phyloP scores from a whole-genome alignment of 2,113 vertebrate species.

The human region DNA sequence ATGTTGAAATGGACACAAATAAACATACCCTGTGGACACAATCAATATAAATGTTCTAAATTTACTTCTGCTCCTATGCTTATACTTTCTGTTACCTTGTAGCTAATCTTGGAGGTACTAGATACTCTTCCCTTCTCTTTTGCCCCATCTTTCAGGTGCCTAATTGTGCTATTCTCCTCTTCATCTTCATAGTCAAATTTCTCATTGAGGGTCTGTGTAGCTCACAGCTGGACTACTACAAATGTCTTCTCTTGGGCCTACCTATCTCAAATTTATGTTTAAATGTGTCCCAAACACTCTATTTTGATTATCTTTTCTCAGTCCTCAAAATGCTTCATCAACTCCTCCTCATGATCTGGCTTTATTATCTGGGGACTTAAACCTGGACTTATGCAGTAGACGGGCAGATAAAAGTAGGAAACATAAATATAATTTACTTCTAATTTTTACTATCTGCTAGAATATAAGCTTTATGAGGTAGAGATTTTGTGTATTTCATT shows the following conservation, averaged over 20 bases:
- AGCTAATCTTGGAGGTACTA: not conserved
- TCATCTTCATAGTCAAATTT: not conserved
- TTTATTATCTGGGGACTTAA: not conserved
- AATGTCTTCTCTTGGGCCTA: not conserved
- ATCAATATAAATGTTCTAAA: slow-evolving; percentile 9
- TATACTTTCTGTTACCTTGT: not conserved
- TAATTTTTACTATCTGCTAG: slow-evolving; percentile 2
- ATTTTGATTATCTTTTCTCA: not conserved
- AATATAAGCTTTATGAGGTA: not conserved
- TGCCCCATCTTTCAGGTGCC: not conserved
- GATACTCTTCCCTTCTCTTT: not conserved
- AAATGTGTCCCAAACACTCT: not conserved
- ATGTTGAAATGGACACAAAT: slow-evolving; percentile 49
- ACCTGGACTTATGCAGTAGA: not conserved
- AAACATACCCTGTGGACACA: not conserved
- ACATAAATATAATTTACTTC: not conserved
- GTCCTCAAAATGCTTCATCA: not conserved
- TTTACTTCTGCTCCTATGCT: not conserved
- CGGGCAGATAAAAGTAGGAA: not conserved
- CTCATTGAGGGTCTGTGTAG: not conserved
- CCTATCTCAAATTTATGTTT: not conserved
- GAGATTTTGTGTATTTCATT: not conserved
- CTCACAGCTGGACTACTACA: not conserved
- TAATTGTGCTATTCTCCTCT: not conserved
- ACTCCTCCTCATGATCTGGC: not conserved